Percentiles rank a stretch among this genome's conserved stretches.
These are phyloP conservation scores for Pteropus rufus DNA, from an alignment of 2,797 vertebrate species.

Conservation along the genomic window DNA sequence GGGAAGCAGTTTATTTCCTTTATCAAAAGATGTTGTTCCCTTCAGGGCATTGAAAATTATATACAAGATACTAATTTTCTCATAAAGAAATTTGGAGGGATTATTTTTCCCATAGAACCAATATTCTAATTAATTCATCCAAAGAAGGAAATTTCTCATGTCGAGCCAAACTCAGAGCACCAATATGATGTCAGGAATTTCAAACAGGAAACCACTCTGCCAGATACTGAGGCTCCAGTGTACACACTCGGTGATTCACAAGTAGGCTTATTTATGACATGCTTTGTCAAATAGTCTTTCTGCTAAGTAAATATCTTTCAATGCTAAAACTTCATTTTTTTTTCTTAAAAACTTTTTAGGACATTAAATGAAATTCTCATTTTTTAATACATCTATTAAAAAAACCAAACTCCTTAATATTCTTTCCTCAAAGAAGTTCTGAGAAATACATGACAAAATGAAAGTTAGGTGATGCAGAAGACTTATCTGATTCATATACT, in stretches of 20 bases:
- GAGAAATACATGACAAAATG: not conserved
- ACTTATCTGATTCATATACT: not conserved
- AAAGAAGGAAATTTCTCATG: conserved; percentile 45
- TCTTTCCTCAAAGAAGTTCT: not conserved
- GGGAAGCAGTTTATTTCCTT: conserved; percentile 43
- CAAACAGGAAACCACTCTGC: conserved; percentile 41
- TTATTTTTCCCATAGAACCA: conserved; percentile 46
- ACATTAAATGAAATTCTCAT: not conserved
- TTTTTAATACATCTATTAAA: not conserved
- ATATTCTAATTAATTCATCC: conserved; percentile 56
- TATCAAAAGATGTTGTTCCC: conserved; percentile 18
- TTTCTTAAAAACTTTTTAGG: not conserved
- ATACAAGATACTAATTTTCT: conserved; percentile 62
- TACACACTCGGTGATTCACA: not conserved
- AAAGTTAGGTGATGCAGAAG: not conserved
- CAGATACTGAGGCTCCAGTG: not conserved
- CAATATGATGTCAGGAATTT: conserved; percentile 60
- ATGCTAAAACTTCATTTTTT: not conserved
- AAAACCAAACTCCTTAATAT: not conserved
- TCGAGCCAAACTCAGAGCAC: conserved; percentile 44
- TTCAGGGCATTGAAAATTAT: conserved; percentile 50
- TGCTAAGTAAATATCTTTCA: not conserved
- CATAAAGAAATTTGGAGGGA: conserved; percentile 56
- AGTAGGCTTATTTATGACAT: not conserved
- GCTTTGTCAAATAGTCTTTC: conserved; percentile 12